Conservation (phyloP, 2,113 vertebrate species). For the Oreotragus oreotragus region DNA sequence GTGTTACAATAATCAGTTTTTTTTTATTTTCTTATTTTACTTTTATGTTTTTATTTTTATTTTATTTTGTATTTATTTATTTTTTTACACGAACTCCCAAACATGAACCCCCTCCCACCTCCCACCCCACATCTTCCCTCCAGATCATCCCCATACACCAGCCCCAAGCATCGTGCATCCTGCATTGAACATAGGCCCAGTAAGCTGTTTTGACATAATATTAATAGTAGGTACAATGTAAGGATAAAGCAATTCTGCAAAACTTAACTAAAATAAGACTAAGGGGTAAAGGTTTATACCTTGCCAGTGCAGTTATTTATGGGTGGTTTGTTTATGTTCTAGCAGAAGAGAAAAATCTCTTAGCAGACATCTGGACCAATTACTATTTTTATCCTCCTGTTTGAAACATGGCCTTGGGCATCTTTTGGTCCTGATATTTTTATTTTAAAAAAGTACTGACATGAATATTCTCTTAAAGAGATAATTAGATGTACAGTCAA, state of each 20-base stretch:
- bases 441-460: not conserved
- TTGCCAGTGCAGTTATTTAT: constrained; percentile 6
- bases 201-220: not conserved
- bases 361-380: not conserved
- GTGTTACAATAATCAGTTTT: not conserved
- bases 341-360: not conserved
- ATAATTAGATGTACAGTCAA: not conserved
- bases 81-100: too few species aligned
- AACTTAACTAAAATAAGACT: not conserved
- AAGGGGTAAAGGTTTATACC: not conserved
- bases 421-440: not conserved
- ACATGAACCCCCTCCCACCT: too few species aligned
- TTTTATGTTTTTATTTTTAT: too few species aligned
- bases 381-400: not conserved
- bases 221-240: not conserved
- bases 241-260: not conserved
- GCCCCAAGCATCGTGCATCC: too few species aligned
- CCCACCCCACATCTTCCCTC: too few species aligned
- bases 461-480: not conserved
- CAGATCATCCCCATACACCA: too few species aligned
- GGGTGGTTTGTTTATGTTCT: constrained; percentile 7
- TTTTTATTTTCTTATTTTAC: too few species aligned
- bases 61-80: too few species aligned
- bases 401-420: not conserved
- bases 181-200: too few species aligned